Evolutionary conservation across 2,888 invertebrate species (phyloP), one percentile per base, ranked within the genome.

Genomic region (Acanthococcus lagerstroemiae): DNA sequence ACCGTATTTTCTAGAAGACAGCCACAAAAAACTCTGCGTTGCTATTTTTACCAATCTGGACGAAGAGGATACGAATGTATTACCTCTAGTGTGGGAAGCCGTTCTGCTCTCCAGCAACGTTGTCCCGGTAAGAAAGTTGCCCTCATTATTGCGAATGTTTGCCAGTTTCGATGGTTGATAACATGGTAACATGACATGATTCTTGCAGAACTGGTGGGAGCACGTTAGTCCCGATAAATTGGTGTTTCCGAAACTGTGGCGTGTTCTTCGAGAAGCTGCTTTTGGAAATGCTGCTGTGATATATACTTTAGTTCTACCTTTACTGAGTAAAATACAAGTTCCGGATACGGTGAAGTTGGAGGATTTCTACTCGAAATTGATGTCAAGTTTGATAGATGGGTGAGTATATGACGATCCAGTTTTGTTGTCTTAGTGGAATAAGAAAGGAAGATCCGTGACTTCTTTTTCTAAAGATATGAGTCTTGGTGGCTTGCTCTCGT

Each of bases 201-300:
- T 73, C 69, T 76, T 77, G 44, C 74, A 89, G 87, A 83, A 86
- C 63, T 88, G 87, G 82, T 83, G 84, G 78, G 77, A 77, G 46
- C 80, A 82, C 72, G 78, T 90, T 4, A 88, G 85, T 73, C 80
- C 87, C 56, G 84, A 86, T 69, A 90, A 90, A 74, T 78, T 85
- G 2, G 80, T 92, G 37, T 75, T 86, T 67, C 85, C 87, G 0
- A 86, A 87, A 76, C 74, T 90, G n/a, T 83, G 82, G 75, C 77
- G 79, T 55, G 77, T 87, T 46, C 74, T 90, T 48, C 81, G 81
- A 69, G 81, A 81, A 72, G 90, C 87, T 57, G 91, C 88, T 0
- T 83, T 86, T 77, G 88, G 88, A 25, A 88, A 86, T 76, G 89
- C 90, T 7, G 77, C 80, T 60, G 79, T 83, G 6, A 81, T 92